Evolutionary conservation across 2,888 invertebrate species (phyloP), one percentile per base, ranked within the genome.

Genomic region (Drosophila subsilvestris): DNA sequence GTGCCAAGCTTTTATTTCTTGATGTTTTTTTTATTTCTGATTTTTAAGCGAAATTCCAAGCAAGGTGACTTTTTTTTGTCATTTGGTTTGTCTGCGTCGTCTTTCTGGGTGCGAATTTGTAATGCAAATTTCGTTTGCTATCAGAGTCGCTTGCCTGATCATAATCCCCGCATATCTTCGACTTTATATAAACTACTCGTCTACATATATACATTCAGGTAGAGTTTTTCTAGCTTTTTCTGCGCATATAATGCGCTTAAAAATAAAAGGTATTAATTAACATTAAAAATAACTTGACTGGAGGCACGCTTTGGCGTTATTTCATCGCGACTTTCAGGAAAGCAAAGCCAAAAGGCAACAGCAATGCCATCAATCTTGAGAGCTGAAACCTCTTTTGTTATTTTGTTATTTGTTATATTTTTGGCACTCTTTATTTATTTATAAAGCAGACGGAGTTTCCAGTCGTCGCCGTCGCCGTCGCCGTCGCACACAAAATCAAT

Each of bases 271-370:
- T 76, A 89, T 88, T 84, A 80, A 89, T 89, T 81, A 86, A 76
- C 78, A 88, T 80, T 79, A 85, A 75, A 68, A 82, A 86, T 83
- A 88, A 79, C 73, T 80, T 88, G 89, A 86, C 82, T 82, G 72
- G 75, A 70, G 87, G 86, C 87, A 86, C 89, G 85, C 88, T 87
- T 89, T 83, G 73, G 79, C 62, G 75, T 86, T 88, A 82, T 82
- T 83, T 85, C 70, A 83, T 87, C 71, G 37, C 37, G 37, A 37
- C 37, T 37, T 37, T 32, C 48, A 65, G 53, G 68, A 73, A 25
- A 63, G 61, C 61, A 73, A 25, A 63, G 61, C 61, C 29, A 50
- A 60, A 63, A 29, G 51, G 25, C 50, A 73, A 61, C 49, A 70
- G 69, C 62, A 54, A 49, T 66, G 68, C 50, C 82, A 86, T 88